A percentile compares a stretch with the other conserved stretches of the same genome.
Conservation (phyloP, 2,888 invertebrate species). For the Drosophila pseudotalamancana region DNA sequence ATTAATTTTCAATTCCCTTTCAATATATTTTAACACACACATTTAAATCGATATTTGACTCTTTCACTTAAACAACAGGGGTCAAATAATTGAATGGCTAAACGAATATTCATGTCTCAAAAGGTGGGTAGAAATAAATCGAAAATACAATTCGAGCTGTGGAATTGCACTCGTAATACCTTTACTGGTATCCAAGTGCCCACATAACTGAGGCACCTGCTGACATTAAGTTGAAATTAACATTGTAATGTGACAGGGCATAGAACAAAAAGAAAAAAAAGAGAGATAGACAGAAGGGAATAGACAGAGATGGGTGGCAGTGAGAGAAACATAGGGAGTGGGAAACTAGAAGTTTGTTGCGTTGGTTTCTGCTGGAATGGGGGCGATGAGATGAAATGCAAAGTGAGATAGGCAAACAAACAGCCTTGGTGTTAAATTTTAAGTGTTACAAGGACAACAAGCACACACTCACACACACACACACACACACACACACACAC, state of each 20-base stretch:
- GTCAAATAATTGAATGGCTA: conserved; percentile 50
- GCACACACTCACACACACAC: conserved; percentile 11
- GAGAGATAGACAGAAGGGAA: background rate
- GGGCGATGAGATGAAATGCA: conserved; percentile 54
- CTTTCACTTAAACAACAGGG: background rate
- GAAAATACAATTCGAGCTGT: conserved; percentile 4
- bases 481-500: conserved; percentile 6
- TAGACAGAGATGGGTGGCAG: background rate
- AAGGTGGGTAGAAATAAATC: background rate
- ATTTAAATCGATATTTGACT: background rate
- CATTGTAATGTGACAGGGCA: conserved; percentile 47
- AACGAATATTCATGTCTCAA: conserved; percentile 31
- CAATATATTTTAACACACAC: background rate
- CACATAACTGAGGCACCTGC: conserved; percentile 48
- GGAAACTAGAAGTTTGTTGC: conserved; percentile 16
- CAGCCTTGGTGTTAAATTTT: conserved; percentile 77
- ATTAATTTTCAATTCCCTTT: no score
- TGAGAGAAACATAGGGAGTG: background rate
- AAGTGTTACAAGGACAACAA: conserved; percentile 79
- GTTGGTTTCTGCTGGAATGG: conserved; percentile 1
- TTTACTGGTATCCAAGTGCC: conserved; percentile 42
- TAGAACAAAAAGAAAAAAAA: conserved; percentile 11
- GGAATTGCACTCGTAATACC: background rate
- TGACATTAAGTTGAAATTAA: conserved; percentile 66
- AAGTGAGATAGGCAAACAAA: conserved; percentile 73